These are phyloP conservation scores for Conchocele bisecta DNA, from an alignment of 2,888 invertebrate genomes.

Conservation along the genomic window DNA sequence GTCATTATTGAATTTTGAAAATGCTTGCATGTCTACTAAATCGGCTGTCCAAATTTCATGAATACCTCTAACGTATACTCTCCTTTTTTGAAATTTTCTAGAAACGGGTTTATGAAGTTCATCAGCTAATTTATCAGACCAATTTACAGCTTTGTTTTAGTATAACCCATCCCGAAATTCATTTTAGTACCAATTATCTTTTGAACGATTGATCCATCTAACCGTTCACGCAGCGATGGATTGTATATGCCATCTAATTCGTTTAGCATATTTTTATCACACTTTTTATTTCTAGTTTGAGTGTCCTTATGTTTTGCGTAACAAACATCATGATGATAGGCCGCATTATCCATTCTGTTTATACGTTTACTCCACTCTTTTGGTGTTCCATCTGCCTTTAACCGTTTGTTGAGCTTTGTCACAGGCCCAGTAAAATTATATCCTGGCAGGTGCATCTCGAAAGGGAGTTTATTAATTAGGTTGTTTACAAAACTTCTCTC, in stretches of 20 bases:
- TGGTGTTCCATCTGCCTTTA: background rate
- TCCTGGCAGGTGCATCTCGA: conserved; percentile 30
- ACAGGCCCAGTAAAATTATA: conserved; percentile 23
- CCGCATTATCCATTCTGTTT: conserved; percentile 2
- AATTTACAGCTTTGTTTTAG: too few relatives aligned
- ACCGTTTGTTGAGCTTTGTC: conserved; percentile 10
- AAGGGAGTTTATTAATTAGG: too few relatives aligned
- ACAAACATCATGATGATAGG: background rate
- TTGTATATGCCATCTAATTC: too few relatives aligned
- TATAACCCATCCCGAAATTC: too few relatives aligned
- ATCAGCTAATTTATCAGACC: background rate
- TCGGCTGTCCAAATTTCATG: conserved; percentile 47
- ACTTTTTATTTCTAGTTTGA: too few relatives aligned
- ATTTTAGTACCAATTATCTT: too few relatives aligned
- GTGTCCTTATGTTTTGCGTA: background rate
- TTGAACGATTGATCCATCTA: too few relatives aligned
- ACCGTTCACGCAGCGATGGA: too few relatives aligned
- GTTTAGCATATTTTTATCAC: too few relatives aligned
- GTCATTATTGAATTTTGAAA: conserved; percentile 24
- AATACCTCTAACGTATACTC: conserved; percentile 31
- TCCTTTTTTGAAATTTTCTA: conserved; percentile 17
- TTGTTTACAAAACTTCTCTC: too few relatives aligned
- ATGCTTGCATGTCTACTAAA: conserved; percentile 42
- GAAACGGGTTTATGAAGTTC: conserved; percentile 12
- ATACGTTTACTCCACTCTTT: conserved; percentile 10